Evolutionary conservation across 2,113 vertebrate genomes (phyloP).

Genomic region (Nycticorax nycticorax): DNA sequence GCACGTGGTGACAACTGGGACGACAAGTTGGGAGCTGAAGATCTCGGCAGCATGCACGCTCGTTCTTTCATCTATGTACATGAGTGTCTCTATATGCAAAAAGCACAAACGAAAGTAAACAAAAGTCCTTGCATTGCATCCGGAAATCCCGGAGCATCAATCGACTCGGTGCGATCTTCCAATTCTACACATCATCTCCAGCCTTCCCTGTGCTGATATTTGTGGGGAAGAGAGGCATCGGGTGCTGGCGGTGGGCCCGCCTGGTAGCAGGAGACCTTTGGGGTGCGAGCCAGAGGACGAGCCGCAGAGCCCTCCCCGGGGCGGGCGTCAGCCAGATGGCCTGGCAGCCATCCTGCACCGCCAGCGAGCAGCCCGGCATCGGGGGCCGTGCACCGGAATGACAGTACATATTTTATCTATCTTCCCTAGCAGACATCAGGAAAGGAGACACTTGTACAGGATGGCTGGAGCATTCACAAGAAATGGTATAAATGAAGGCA

Average conservation of each 20-base stretch:
- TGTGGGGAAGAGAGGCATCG: not conserved
- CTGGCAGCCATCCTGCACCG: not conserved
- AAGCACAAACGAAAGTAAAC: not conserved
- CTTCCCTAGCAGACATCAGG: not conserved
- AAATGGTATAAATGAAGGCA: not conserved
- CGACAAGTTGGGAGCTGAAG: not conserved
- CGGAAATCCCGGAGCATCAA: not conserved
- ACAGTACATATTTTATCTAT: not conserved
- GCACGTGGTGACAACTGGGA: not conserved
- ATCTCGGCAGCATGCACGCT: not conserved
- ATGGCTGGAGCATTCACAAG: not conserved
- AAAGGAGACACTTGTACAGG: not conserved
- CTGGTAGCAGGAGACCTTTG: not conserved
- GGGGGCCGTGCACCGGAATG: not conserved
- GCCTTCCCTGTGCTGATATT: not conserved
- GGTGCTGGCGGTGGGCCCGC: not conserved
- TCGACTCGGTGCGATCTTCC: not conserved
- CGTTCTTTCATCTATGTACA: fast-evolving
- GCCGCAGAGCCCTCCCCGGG: not conserved
- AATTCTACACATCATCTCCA: not conserved
- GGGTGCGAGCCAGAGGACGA: not conserved
- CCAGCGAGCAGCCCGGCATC: not conserved
- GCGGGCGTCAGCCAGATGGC: not conserved
- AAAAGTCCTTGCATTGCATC: not conserved
- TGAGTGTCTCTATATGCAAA: not conserved